Evolutionary conservation across 2,888 invertebrate genomes (phyloP), one percentile per base, ranked within the genome.

Genomic region (Phortica magna): DNA sequence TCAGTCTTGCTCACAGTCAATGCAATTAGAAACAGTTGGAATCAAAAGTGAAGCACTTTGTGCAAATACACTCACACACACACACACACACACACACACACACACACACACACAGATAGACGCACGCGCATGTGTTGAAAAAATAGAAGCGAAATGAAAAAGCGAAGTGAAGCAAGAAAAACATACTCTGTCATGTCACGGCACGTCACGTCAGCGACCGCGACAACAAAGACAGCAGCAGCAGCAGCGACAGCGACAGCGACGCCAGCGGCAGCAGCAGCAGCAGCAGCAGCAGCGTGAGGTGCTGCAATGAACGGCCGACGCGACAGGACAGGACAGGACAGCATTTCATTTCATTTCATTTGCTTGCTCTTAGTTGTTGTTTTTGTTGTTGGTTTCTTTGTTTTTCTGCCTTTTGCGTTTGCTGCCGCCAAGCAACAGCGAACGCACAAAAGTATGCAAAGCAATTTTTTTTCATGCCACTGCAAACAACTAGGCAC

Each of bases 371-470:
- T 48, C 7, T 48, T 48, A 12, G 48, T 2, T 48, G 48, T 31
- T 31, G 31, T 31, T 31, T 2, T 31, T 31, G 31, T 31, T 31
- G 31, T 31, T 31, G 31, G 3, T 31, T 31, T 31, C 3, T 31
- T 31, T 31, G 1, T 31, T 31, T 31, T 31, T 31, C 3, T 31
- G 31, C 5, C 3, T 48, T 48, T 48, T 2, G 3, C 48, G 48
- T 48, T 48, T 48, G 48, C 48, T 7, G 14, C 10, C 14, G 9
- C 48, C 48, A 14, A 48, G 9, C 48, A 48, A 67, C 70, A 55
- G n/a, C 19, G n/a, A 48, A 41, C 31, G 70, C 31, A 10, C 53
- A 70, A 70, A 70, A 70, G 53, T 70, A 70, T 70, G 68, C 68
- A 68, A 68, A 43, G 19, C 43, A n/a, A 43, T 67, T n/a, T n/a